Base-by-base conservation (phyloP, 2,113 vertebrate genomes). In the Anarhynchus alexandrinus region DNA sequence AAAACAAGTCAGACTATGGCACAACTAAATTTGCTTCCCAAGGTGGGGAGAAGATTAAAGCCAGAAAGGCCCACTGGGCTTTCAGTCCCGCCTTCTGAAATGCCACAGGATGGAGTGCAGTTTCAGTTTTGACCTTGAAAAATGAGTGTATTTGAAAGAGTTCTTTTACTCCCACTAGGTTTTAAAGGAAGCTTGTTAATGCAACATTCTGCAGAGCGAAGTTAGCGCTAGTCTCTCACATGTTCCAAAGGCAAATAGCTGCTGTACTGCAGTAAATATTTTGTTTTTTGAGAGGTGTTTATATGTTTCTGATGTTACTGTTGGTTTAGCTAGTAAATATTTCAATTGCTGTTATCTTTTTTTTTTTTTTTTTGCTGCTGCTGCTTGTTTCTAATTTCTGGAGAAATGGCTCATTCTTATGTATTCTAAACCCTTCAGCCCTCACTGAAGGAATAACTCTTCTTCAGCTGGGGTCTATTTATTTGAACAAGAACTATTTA, bases 221-320 rank as follows among this genome's bases (percentile, higher is more conserved):
- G 21, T 32, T 38, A 91, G 22, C 51, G 34, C 22, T 86, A 42
- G 55, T 42, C 15, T 77, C n/a, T 85, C 32, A 64, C 14, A 78
- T 52, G 45, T 65, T 77, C 52, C 67, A 94, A 86, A 83, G 38
- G 21, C 61, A 93, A 90, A 91, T 43, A 88, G 27, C 59, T 88
- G 59, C 38, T 83, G 42, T 83, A 4, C 16, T 87, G 36, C 54
- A 27, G 52, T 51, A 96, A 87, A 86, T 93, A 70, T 90, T 92
- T 94, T 94, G 58, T 6, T 2, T 16, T 91, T 88, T 92, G 59
- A 86, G 51, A 81, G n/a, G 38, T 84, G 42, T 78, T 94, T 93
- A 77, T 77, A 77, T 78, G n/a, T 70, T 86, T 96, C 72, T 92
- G 92, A 89, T 88, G 91, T 86, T 94, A 65, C 14, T 90, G 57